Evolutionary conservation across 2,888 invertebrate genomes (phyloP).

Genomic region (Geotrupes spiniger): DNA sequence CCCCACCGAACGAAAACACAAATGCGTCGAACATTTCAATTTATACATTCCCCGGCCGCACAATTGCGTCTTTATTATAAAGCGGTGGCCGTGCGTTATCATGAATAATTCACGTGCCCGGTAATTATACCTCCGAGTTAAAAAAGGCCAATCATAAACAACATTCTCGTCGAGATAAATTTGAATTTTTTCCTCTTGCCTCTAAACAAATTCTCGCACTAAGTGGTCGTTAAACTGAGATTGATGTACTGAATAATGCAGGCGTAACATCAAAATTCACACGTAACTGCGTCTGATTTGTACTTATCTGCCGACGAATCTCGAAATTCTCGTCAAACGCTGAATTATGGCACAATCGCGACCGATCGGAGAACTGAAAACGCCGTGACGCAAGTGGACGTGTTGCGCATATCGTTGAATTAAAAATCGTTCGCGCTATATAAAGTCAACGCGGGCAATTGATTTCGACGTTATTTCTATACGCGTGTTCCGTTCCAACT

Average conservation of each 20-base stretch:
- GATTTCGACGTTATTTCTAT: too few relatives aligned
- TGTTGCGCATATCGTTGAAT: too few relatives aligned
- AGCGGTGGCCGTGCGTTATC: background rate
- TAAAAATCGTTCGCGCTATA: too few relatives aligned
- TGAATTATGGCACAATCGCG: too few relatives aligned
- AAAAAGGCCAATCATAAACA: conserved; percentile 6
- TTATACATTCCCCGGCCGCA: background rate
- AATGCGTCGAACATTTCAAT: conserved; percentile 5
- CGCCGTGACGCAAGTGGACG: too few relatives aligned
- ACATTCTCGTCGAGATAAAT: conserved; percentile 4
- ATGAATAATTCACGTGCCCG: conserved; percentile 5
- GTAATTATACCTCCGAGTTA: conserved; percentile 1
- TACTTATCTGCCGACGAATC: too few relatives aligned
- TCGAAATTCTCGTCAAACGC: too few relatives aligned
- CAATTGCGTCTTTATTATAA: conserved; percentile 4
- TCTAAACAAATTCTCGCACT: conserved; percentile 5
- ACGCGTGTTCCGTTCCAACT: too few relatives aligned
- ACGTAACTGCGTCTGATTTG: background rate
- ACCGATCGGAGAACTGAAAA: too few relatives aligned
- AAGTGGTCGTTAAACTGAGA: conserved; percentile 5
- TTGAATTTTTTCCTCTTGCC: background rate
- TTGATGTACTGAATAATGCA: conserved; percentile 4
- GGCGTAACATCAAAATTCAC: conserved; percentile 5
- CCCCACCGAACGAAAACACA: background rate
- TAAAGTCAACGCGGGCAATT: too few relatives aligned